phyloP scores from a whole-genome alignment of 2,113 vertebrate species.

The Melanerpes aurifrons region DNA sequence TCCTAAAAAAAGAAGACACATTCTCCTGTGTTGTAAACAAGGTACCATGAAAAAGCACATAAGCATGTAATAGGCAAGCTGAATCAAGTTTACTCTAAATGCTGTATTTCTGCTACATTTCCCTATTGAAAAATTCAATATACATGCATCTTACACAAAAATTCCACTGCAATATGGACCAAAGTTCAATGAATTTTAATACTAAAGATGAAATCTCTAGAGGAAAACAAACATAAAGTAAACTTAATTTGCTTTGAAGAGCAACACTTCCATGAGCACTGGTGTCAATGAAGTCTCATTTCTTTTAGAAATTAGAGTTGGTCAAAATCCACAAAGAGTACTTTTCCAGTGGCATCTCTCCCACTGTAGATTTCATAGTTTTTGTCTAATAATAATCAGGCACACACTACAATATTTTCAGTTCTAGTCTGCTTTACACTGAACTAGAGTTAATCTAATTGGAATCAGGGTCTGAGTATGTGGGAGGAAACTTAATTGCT shows the following conservation, averaged over 20 bases:
- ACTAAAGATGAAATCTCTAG: neutral
- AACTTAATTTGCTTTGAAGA: neutral
- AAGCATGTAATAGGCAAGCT: neutral
- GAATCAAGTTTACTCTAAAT: neutral
- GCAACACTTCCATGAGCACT: neutral
- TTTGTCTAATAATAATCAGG: neutral
- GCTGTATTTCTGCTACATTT: neutral
- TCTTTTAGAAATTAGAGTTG: neutral
- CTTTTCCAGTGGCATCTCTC: neutral
- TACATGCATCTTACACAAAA: neutral
- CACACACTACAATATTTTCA: neutral
- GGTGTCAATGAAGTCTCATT: neutral
- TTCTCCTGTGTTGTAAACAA: neutral
- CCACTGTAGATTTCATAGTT: neutral
- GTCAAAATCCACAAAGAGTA: neutral
- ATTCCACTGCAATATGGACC: neutral
- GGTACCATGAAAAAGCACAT: neutral
- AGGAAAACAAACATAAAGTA: neutral
- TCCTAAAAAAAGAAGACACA: rapidly evolving
- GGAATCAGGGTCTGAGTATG: neutral
- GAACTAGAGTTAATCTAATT: neutral
- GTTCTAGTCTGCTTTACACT: neutral
- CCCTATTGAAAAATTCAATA: neutral
- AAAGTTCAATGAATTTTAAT: neutral
- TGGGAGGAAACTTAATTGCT: neutral